Conservation (phyloP, 2,888 invertebrate genomes). For the Melangyna quadrimaculata region DNA sequence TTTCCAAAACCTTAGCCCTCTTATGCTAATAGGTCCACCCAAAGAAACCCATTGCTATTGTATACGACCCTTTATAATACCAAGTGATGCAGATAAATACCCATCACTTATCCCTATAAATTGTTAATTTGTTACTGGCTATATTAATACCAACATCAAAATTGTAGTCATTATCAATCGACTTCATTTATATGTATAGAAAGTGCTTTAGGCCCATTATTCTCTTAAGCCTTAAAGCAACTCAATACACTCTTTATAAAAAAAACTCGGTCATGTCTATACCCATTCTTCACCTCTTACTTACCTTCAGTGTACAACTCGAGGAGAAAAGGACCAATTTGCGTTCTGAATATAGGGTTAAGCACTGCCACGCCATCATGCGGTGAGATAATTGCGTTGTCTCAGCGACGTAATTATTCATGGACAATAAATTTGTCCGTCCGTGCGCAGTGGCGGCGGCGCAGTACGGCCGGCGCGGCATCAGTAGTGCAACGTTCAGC, state of each 20-base stretch:
- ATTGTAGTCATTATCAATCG: slow-evolving; percentile 47
- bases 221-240: slow-evolving; percentile 75
- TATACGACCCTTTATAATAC: background rate
- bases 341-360: slow-evolving; percentile 46
- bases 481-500: background rate
- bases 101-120: slow-evolving; percentile 69
- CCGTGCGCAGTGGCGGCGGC: slow-evolving; percentile 7
- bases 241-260: slow-evolving; percentile 76
- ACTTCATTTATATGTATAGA: background rate
- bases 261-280: slow-evolving; percentile 73
- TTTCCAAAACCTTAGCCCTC: background rate
- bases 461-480: too few species aligned
- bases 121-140: slow-evolving; percentile 73
- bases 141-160: slow-evolving; percentile 70
- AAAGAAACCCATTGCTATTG: slow-evolving; percentile 11
- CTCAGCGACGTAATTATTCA: slow-evolving; percentile 76
- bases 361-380: slow-evolving; percentile 57
- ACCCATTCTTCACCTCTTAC: slow-evolving; percentile 65
- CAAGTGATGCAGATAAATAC: slow-evolving; percentile 28
- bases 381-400: slow-evolving; percentile 78
- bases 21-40: background rate
- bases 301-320: background rate
- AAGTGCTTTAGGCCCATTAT: slow-evolving; percentile 6
- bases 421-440: slow-evolving; percentile 78
- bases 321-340: slow-evolving; percentile 76